These are phyloP conservation scores for Scelioninae gen. 2 DNA, from an alignment of 2,888 invertebrate genomes.

Conservation along the genomic window DNA sequence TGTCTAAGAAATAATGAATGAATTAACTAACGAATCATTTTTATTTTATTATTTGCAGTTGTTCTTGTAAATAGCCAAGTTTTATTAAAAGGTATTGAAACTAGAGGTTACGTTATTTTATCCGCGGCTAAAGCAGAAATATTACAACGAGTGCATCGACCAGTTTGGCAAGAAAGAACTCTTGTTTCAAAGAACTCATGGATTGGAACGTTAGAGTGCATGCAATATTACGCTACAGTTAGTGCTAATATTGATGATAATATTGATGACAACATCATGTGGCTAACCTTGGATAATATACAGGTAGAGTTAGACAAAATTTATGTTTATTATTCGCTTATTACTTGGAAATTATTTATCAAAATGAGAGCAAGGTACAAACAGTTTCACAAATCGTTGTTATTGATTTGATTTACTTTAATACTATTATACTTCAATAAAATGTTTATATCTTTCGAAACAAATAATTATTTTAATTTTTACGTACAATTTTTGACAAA, in stretches of 20 bases:
- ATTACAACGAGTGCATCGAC: slow-evolving; percentile 89
- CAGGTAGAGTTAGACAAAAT: slow-evolving; percentile 76
- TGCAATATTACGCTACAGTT: slow-evolving; percentile 99
- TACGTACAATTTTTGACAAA: background rate
- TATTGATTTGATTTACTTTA: too few species aligned
- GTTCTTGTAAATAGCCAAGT: slow-evolving; percentile 95
- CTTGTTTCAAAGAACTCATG: slow-evolving; percentile 96
- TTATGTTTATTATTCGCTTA: too few species aligned
- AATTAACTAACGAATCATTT: too few species aligned
- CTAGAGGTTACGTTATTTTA: slow-evolving; percentile 96
- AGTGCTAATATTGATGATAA: slow-evolving; percentile 79
- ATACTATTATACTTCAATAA: too few species aligned
- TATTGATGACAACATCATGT: slow-evolving; percentile 91
- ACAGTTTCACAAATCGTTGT: too few species aligned
- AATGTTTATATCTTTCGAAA: too few species aligned
- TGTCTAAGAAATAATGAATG: too few species aligned
- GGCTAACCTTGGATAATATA: slow-evolving; percentile 96
- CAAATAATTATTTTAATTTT: background rate
- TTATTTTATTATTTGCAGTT: slow-evolving; percentile 77
- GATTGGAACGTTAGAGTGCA: slow-evolving; percentile 95
- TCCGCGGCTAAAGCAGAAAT: slow-evolving; percentile 98
- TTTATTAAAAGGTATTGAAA: slow-evolving; percentile 96
- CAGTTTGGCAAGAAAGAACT: slow-evolving; percentile 91
- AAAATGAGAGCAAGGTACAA: too few species aligned
- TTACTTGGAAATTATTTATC: too few species aligned